Evolutionary conservation across 2,113 vertebrate species (phyloP).

Genomic region (Euleptes europaea): DNA sequence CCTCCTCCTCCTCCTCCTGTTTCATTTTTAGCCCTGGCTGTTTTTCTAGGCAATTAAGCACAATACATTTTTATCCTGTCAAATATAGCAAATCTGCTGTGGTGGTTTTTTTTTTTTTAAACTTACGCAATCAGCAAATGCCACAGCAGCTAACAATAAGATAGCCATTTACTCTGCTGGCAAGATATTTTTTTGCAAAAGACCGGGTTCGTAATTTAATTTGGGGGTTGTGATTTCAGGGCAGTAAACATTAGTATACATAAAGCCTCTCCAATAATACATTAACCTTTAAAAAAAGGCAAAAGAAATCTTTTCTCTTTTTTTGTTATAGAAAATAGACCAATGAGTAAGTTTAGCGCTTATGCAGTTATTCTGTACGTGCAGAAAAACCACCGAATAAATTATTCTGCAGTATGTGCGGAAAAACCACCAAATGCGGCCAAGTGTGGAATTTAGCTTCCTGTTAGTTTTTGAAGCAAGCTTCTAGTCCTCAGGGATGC

Average conservation of each 20-base stretch:
- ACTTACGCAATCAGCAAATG: constrained; percentile 59
- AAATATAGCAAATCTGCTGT: constrained; percentile 57
- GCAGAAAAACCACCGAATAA: too few relatives aligned
- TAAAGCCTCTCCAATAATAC: constrained; percentile 23
- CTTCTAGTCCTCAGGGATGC: too few relatives aligned
- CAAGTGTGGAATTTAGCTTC: too few relatives aligned
- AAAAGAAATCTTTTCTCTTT: too few relatives aligned
- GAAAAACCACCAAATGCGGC: too few relatives aligned
- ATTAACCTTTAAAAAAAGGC: background rate
- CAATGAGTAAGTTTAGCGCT: too few relatives aligned
- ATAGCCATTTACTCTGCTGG: constrained; percentile 31
- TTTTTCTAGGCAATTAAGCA: constrained; percentile 63
- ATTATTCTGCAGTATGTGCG: too few relatives aligned
- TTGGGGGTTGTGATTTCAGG: constrained; percentile 28
- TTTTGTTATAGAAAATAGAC: too few relatives aligned
- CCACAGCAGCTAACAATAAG: constrained; percentile 55
- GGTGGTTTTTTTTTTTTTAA: constrained; percentile 18
- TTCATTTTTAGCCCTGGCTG: constrained; percentile 36
- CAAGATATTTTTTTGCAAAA: constrained; percentile 10
- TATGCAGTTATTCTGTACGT: too few relatives aligned
- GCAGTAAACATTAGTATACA: constrained; percentile 28
- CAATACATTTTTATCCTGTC: constrained; percentile 55
- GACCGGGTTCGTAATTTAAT: constrained; percentile 45
- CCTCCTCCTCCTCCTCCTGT: background rate
- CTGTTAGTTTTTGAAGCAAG: too few relatives aligned